These are phyloP conservation scores for Salminus brasiliensis DNA, from an alignment of 2,113 vertebrate genomes.

Conservation along the genomic window DNA sequence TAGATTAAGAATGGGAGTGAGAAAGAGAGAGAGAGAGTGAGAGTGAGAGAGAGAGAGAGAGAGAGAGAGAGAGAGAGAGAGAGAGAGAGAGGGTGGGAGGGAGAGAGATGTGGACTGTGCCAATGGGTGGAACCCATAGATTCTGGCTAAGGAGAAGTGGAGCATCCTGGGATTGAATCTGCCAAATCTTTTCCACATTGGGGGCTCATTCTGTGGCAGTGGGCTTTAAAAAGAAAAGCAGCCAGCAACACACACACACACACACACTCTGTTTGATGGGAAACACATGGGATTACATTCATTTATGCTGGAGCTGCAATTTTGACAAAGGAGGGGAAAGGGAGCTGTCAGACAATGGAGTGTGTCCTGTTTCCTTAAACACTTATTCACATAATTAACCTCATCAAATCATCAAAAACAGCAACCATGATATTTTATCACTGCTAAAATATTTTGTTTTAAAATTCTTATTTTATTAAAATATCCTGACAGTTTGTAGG, in stretches of 20 bases:
- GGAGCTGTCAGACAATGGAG: background rate
- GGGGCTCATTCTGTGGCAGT: background rate
- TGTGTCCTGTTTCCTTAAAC: too few relatives aligned
- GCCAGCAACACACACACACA: conserved; percentile 12
- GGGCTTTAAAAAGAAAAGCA: conserved; percentile 4
- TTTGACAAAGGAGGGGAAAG: background rate
- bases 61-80: too few relatives aligned
- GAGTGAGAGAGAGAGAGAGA: too few relatives aligned
- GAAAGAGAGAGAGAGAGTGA: too few relatives aligned
- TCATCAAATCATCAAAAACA: too few relatives aligned
- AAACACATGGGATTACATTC: background rate
- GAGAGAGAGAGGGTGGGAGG: too few relatives aligned
- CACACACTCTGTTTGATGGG: background rate
- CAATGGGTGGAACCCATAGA: conserved; percentile 47
- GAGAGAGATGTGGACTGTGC: background rate
- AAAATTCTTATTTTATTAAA: too few relatives aligned
- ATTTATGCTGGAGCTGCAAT: background rate
- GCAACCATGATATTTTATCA: too few relatives aligned
- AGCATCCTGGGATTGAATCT: conserved; percentile 56
- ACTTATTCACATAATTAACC: background rate
- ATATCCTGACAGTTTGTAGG: too few relatives aligned
- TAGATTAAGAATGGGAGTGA: too few relatives aligned
- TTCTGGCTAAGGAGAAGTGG: conserved; percentile 64
- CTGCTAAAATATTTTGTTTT: too few relatives aligned
- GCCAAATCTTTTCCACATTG: conserved; percentile 32